Evolutionary conservation across 2,888 invertebrate genomes (phyloP).

Genomic region (Crocallis elinguaria): DNA sequence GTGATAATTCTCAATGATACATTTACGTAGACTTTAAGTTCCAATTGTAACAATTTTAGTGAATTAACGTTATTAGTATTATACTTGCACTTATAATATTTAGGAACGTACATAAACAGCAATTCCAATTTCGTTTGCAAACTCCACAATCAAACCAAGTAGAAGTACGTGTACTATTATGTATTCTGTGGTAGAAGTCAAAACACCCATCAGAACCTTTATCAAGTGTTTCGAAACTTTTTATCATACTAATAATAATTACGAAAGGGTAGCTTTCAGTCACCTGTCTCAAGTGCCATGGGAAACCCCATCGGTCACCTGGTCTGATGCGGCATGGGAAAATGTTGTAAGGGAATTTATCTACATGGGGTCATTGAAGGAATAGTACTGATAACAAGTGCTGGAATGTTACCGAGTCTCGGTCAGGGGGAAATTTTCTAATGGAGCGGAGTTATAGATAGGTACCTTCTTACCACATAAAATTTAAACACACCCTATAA

Average conservation of each 20-base stretch:
- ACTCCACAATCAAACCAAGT: no score
- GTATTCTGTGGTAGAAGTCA: no score
- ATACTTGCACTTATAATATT: no score
- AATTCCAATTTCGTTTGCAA: no score
- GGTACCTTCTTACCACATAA: no score
- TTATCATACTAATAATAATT: slow-evolving; percentile 12
- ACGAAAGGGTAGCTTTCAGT: slow-evolving; percentile 24
- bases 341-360: slow-evolving; percentile 36
- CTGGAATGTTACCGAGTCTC: slow-evolving; percentile 33
- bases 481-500: no score
- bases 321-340: slow-evolving; percentile 57
- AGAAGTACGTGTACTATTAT: no score
- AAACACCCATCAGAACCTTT: background rate
- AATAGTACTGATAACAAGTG: slow-evolving; percentile 43
- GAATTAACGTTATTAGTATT: no score
- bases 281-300: slow-evolving; percentile 35
- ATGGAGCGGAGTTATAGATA: slow-evolving; percentile 5
- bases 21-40: no score
- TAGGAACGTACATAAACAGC: no score
- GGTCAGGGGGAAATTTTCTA: slow-evolving; percentile 46
- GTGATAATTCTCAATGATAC: no score
- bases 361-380: slow-evolving; percentile 19
- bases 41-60: no score
- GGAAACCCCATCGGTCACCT: slow-evolving; percentile 49
- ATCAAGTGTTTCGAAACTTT: background rate